These are phyloP conservation scores for Clamator glandarius DNA, from an alignment of 2,797 vertebrate genomes.

Conservation along the genomic window DNA sequence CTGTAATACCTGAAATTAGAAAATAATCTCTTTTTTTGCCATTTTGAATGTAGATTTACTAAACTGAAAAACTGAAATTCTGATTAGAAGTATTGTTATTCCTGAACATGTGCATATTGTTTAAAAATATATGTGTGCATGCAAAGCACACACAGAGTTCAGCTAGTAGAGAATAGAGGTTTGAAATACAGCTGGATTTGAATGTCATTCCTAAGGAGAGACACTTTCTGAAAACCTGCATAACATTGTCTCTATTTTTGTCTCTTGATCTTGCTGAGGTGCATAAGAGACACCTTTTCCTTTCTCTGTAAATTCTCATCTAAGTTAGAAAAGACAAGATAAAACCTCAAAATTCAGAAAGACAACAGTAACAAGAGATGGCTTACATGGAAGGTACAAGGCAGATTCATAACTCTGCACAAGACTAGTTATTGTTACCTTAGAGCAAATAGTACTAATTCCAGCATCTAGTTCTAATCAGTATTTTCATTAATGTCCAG, in stretches of 20 bases:
- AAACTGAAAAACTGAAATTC: background rate
- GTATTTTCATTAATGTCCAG: background rate
- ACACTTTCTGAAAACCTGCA: background rate
- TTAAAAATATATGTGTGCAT: rapidly evolving
- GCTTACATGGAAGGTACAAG: background rate
- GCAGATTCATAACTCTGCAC: background rate
- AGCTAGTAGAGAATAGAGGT: background rate
- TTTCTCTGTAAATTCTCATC: background rate
- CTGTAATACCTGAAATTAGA: background rate
- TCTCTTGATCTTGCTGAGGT: background rate
- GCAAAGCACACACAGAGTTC: background rate
- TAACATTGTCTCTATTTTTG: background rate
- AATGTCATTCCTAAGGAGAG: background rate
- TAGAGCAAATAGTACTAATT: background rate
- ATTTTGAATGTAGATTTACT: background rate
- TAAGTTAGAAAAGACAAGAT: background rate
- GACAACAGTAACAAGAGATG: background rate
- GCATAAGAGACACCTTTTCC: background rate
- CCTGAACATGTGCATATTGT: background rate
- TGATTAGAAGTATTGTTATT: background rate
- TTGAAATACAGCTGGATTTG: background rate
- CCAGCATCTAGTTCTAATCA: background rate
- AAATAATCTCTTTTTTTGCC: too few relatives aligned
- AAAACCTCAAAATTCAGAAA: background rate
- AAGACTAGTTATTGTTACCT: background rate